Evolutionary conservation across 2,888 invertebrate species (phyloP), one percentile per base, ranked within the genome.

Genomic region (Chromoteleia sp.): DNA sequence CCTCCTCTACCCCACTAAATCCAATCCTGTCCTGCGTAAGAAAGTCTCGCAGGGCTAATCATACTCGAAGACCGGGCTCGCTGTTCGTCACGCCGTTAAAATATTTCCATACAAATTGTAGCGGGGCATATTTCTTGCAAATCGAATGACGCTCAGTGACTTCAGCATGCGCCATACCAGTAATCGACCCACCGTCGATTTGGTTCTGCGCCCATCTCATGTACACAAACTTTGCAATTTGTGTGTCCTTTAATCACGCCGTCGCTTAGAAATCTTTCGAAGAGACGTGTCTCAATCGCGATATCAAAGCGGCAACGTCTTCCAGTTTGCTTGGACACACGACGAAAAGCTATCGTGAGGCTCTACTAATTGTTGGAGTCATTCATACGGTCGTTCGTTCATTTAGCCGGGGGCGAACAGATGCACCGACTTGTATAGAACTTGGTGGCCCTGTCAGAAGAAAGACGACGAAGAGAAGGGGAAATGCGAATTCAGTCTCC

Each of bases 11-110:
- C 85, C 82, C 76, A 84, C 81, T 85, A 87, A 88, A 90, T 91
- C 88, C 87, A 87, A 90, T 90, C 87, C 86, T 86, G 85, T 85
- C 85, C 85, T 83, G 82, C 83, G 84, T 84, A 86, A 85, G 84
- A 81, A 84, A 85, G 86, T 86, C 87, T 89, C 86, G 85, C 81
- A 82, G 84, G 87, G 89, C 87, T 90, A 90, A 90, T 90, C 87
- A 88, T 88, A 88, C 88, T 87, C 85, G 84, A 86, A 82, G 48
- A 50, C 65, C 25, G 41, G 48, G 67, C 52, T 50, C 71, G 68
- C 43, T 52, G 54, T 50, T 77, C 71, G 65, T 74, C 74, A 63
- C 56, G 17, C 73, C 39, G 19, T 73, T 73, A 76, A 67, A 63
- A 77, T 61, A 68, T 67, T 52, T 30, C 2, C 45, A 48, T 45